These are phyloP conservation scores for Odontomachus brunneus DNA, from an alignment of 1,140 invertebrate species.

Conservation along the genomic window DNA sequence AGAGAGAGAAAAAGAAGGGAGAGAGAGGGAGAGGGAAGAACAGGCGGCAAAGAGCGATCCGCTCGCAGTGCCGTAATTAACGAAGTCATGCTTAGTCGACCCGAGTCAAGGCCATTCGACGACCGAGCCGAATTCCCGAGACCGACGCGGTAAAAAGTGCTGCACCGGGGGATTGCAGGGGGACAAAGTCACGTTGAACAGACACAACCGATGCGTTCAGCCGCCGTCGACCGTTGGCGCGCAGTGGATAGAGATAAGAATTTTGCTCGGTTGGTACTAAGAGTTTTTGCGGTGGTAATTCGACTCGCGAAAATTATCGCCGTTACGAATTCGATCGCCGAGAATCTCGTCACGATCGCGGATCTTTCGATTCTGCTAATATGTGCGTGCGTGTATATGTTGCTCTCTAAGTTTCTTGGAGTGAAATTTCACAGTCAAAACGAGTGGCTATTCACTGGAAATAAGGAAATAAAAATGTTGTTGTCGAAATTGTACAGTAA, in stretches of 20 bases:
- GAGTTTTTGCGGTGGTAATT: background rate
- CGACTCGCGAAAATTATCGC: conserved; percentile 11
- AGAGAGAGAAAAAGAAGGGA: background rate
- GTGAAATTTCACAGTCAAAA: no score
- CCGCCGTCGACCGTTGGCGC: conserved; percentile 25
- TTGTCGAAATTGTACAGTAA: no score
- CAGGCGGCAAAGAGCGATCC: conserved; percentile 43
- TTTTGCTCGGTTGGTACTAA: background rate
- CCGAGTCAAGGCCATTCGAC: conserved; percentile 57
- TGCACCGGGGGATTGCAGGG: background rate
- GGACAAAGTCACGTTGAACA: background rate
- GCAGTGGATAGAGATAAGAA: conserved; percentile 1
- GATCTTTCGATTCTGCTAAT: no score
- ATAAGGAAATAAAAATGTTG: no score
- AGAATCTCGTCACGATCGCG: background rate
- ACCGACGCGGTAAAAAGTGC: conserved; percentile 34
- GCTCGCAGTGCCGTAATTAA: conserved; percentile 51
- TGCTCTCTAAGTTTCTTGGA: no score
- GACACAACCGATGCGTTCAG: conserved; percentile 11
- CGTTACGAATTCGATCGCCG: background rate
- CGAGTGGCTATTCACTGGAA: no score
- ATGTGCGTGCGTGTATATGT: no score
- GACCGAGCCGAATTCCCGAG: conserved; percentile 58
- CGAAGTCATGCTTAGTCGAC: conserved; percentile 59
- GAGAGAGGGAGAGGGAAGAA: conserved; percentile 9